A percentile compares a stretch with the other conserved stretches of the same genome.
Conservation (phyloP, 2,888 invertebrate genomes). For the Adelphocoris suturalis region DNA sequence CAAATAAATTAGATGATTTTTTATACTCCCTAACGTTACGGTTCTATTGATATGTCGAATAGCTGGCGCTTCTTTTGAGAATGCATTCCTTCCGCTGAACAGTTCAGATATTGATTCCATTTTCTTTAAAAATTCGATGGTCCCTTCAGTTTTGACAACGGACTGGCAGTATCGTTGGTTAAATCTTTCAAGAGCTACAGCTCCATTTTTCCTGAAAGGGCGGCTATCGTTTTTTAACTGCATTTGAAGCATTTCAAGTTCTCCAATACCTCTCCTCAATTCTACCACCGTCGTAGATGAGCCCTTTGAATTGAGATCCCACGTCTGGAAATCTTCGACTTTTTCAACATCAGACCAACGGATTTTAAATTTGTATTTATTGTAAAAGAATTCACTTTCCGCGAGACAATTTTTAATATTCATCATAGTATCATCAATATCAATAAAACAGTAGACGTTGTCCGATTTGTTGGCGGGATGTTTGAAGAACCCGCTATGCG, state of each 20-base stretch:
- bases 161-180: not conserved
- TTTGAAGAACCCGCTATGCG: not conserved
- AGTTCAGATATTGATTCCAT: slow-evolving; percentile 25
- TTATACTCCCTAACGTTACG: not conserved
- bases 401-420: not conserved
- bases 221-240: not conserved
- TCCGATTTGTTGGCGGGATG: slow-evolving; percentile 36
- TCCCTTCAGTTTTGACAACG: not conserved
- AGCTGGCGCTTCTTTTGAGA: slow-evolving; percentile 14
- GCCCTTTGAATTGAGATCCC: not conserved
- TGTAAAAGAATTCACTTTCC: not conserved
- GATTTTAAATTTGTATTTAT: not conserved
- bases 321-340: not conserved
- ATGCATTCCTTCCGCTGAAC: not conserved
- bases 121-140: not conserved
- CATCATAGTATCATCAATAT: not conserved
- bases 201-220: slow-evolving; percentile 9
- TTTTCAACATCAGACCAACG: slow-evolving; percentile 22
- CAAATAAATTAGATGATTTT: slow-evolving; percentile 23
- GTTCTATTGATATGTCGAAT: not conserved
- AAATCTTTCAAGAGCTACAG: not conserved
- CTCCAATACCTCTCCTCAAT: not conserved
- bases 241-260: not conserved
- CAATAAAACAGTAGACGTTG: slow-evolving; percentile 53
- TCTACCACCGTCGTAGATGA: not conserved